Evolutionary conservation across 2,113 vertebrate genomes (phyloP), one percentile per base, ranked within the genome.

Genomic region (Azemiops feae): DNA sequence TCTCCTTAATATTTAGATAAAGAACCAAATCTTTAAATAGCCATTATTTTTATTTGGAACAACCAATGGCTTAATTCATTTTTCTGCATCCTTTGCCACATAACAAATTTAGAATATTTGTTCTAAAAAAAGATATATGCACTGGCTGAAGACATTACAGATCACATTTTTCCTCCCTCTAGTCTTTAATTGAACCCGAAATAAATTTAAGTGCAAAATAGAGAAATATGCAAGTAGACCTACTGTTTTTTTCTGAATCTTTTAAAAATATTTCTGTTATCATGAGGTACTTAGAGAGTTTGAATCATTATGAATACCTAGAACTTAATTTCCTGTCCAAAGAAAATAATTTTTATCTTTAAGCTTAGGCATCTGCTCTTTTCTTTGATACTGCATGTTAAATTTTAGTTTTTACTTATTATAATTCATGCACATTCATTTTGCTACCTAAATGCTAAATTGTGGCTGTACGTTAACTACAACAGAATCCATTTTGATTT

Each of bases 201-300:
- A 90, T 95, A 87, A 91, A 92, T 9, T 85, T 94, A 86, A 69
- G 86, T 96, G 92, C 54, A 90, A 69, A 95, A 54, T 94, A 88
- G 18, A 45, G 50, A 85, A 43, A 30, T 54, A 14, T 94, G 90
- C 88, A 93, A 74, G 89, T 91, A 53, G 43, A 93, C 91, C 93
- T 93, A 92, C 94, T 92, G 93, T 92, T 95, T 94, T 94, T 85
- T 94, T 89, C 91, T 91, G 92, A 91, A 50, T 94, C 90, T 94
- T 94, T 94, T 91, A 93, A 60, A 95, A 90, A 54, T 85, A 43
- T 0, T 86, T 96, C 90, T 95, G 30, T 91, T 92, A 92, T 93
- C 92, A 55, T 60, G 14, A 92, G 90, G 88, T 89, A 93, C 95
- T 95, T 95, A 94, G 89, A 89, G 95, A 95, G 92, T 96, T 85